Evolutionary conservation across 2,113 vertebrate species (phyloP), one percentile per base, ranked within the genome.

Genomic region (Megatriorchis doriae): DNA sequence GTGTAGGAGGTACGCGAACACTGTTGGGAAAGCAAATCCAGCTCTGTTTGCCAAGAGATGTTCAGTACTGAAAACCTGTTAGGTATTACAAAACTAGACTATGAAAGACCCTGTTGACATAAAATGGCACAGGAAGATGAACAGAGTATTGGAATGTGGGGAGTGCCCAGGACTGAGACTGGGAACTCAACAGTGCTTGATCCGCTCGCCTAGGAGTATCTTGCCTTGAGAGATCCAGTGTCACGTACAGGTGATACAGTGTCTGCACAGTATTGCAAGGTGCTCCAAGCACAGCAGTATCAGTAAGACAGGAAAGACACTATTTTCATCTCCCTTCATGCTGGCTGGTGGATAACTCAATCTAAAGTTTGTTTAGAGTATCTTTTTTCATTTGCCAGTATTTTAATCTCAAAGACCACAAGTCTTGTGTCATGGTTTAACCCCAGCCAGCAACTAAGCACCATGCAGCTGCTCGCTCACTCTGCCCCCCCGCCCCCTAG

Each of bases 231-330:
- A 29, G 36, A 42, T 32, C 50, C 45, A 1, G 1, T 13, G 25
- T 21, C 61, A 59, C 21, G 29, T 0, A 0, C 1, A 52, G 22
- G 13, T 36, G 34, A 22, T 34, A 23, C 0, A 38, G 29, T 9
- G 3, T 3, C 53, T 27, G 65, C 26, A 15, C 15, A 55, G 40
- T 14, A 62, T 5, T 26, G 34, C 63, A 70, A 67, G 42, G 31
- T 36, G 19, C 75, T 77, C 26, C 63, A 84, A 48, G 38, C 17
- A 59, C 74, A 65, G 59, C 22, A 31, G 8, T 9, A 29, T 31
- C 38, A 72, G 50, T 21, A 63, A 20, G 43, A 66, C 15, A 34
- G 3, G 3, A 58, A 48, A 45, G 31, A 21, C 14, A 5, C 10
- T 32, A 3, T 58, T 71, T 71, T 53, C 23, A 27, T 15, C 38